Conservation (phyloP, 2,888 invertebrate species). For the Trichopria drosophilae region DNA sequence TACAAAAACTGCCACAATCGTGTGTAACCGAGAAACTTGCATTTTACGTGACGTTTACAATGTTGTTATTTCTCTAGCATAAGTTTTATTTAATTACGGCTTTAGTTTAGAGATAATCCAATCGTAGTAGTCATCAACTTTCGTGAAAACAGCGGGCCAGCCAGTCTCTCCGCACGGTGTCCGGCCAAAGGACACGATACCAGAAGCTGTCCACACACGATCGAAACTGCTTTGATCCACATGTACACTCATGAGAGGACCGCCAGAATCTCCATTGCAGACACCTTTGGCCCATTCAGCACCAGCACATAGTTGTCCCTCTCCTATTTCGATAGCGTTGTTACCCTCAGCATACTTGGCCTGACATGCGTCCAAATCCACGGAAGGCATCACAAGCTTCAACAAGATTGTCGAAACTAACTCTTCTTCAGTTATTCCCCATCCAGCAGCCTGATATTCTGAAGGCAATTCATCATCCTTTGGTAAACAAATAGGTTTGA, state of each 20-base stretch:
- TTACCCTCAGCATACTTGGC: slow-evolving; percentile 60
- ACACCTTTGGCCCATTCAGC: slow-evolving; percentile 71
- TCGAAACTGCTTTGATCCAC: slow-evolving; percentile 19
- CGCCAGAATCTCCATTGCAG: slow-evolving; percentile 77
- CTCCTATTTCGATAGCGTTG: slow-evolving; percentile 57
- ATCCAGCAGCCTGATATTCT: slow-evolving; percentile 65
- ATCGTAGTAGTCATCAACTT: slow-evolving; percentile 62
- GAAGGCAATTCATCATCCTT: slow-evolving; percentile 47
- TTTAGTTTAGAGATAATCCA: too few species aligned
- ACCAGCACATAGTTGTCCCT: slow-evolving; percentile 71
- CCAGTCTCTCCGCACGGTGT: slow-evolving; percentile 62
- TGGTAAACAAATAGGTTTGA: slow-evolving; percentile 67
- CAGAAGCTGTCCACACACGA: slow-evolving; percentile 59
- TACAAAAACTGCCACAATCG: too few species aligned
- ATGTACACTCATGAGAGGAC: slow-evolving; percentile 71
- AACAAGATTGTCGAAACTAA: slow-evolving; percentile 63
- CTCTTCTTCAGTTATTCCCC: slow-evolving; percentile 66
- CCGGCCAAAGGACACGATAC: slow-evolving; percentile 67
- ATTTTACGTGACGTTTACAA: too few species aligned
- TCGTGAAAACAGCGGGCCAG: slow-evolving; percentile 67
- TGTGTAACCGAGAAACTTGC: too few species aligned
- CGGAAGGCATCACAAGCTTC: slow-evolving; percentile 61
- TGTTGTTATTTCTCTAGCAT: too few species aligned
- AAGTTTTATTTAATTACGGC: too few species aligned
- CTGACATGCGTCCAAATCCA: slow-evolving; percentile 60